A percentile compares a stretch with the other conserved stretches of the same genome.
phyloP scores from a whole-genome alignment of 2,113 vertebrate genomes.

The Herpetotheres cachinnans region DNA sequence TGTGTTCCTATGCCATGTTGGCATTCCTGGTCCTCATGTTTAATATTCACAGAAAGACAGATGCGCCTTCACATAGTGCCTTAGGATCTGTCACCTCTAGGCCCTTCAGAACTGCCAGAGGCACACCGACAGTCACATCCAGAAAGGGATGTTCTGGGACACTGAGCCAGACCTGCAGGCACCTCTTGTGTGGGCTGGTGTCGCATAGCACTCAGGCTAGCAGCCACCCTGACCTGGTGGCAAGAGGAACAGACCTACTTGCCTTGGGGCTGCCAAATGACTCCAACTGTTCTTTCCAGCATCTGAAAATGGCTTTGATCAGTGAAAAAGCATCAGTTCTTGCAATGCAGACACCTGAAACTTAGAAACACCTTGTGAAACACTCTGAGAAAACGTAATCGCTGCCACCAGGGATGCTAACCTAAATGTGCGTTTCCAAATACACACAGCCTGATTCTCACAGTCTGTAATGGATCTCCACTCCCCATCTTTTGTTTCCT shows the following conservation, averaged over 20 bases:
- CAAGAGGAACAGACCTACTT: background rate
- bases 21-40: background rate
- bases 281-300: background rate
- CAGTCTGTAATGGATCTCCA: background rate
- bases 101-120: background rate
- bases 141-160: background rate
- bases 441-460: background rate
- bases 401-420: background rate
- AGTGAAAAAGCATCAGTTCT: background rate
- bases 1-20: background rate
- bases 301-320: background rate
- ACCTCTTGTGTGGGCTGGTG: background rate
- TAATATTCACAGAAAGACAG: background rate
- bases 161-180: background rate
- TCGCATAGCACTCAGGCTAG: background rate
- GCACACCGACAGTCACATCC: background rate
- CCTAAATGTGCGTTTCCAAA: background rate
- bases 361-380: background rate
- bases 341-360: background rate
- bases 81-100: background rate
- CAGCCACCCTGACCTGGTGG: background rate
- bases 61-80: background rate
- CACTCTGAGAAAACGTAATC: background rate
- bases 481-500: background rate
- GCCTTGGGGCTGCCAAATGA: background rate